Base-by-base conservation (phyloP, 2,888 invertebrate species). In the Nematopogon swammerdamellus region DNA sequence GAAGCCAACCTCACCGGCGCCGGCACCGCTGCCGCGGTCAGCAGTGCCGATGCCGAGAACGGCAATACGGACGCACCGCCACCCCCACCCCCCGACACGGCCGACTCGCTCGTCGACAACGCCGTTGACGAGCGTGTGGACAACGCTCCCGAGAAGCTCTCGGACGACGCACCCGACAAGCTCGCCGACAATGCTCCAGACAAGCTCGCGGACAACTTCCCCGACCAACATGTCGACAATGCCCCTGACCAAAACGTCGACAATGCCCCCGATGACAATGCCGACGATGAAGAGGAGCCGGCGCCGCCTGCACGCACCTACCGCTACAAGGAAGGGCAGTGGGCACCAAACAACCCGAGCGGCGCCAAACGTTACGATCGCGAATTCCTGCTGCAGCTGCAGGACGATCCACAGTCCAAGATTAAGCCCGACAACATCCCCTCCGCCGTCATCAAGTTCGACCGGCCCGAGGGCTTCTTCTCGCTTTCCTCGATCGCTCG, bases 361-460 rank as follows among this genome's bases (percentile, higher is more conserved):
- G 95, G 95, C 2, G 90, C 88, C 63, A 93, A 88, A 64, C 84
- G 85, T 53, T 96, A 96, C 67, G 88, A 91, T 59, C 82, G 89
- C 54, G 88, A 89, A 16, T 89, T 95, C 63, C 77, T 96, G 30
- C 75, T 92, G 63, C 84, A 85, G 57, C 79, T 95, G 52, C 88
- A 89, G 61, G 83, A 86, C 59, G 85, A 88, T 56, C 88, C 89
- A 5, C 83, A 86, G 18, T 91, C 91, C 17, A 85, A 85, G 62
- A 80, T 83, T 55, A 90, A 89, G 61, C 94, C 95, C 1, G 82
- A 83, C 55, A 81, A 83, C 59, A 79, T 87, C 51, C 87, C 88
- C 36, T 36, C 36, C 11, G 36, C 36, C 11, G 36, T 36, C 36
- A 36, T 36, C 11, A 36, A 36, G 14, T 36, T 36, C 11, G 36